Evolutionary conservation across 2,888 invertebrate genomes (phyloP), one percentile per base, ranked within the genome.

Genomic region (Neoaliturus tenellus): DNA sequence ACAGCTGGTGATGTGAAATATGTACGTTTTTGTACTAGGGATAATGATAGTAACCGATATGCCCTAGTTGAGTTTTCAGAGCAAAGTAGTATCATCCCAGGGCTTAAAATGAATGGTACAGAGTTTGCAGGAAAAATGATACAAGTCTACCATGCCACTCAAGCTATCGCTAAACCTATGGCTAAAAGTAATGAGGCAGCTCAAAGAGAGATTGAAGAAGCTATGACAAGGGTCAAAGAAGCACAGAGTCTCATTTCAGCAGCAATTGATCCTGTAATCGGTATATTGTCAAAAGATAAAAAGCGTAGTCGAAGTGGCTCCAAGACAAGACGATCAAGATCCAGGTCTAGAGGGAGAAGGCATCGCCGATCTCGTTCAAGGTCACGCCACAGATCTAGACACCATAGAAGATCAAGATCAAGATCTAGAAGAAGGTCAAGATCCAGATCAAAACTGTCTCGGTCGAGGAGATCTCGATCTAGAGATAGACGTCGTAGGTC

Each of bases 141-240:
- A 14, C 91, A 90, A 90, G 95, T 99, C 10, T 95, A 95, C 88
- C 99, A 99, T 91, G 96, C 99, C 0, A 97, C 96, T 0, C 97
- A 98, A 89, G 95, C 98, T 0, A 98, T 98, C 86, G 93, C 95
- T 0, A 97, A 97, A 89, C 98, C 98, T 0, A 98, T 98, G 90
- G 96, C 98, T 0, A 98, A 98, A 90, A 98, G 97, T 87, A 98
- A 98, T 89, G 98, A 98, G 90, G 98, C 98, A 0, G 98, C 98
- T 0, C 97, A 98, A 89, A 94, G 96, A 67, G 98, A 98, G 91
- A 98, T 99, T 83, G 98, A 98, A 90, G 98, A 98, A 90, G 98
- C 98, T 0, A 98, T 99, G 98, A 96, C 97, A 69, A 93, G 98
- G 86, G 98, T 98, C 0, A 98, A 98, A 89, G 98, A 99, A 91